A percentile compares a stretch with the other conserved stretches of the same genome.
phyloP scores from a whole-genome alignment of 2,888 invertebrate genomes.

The Trachelus iudaicus region DNA sequence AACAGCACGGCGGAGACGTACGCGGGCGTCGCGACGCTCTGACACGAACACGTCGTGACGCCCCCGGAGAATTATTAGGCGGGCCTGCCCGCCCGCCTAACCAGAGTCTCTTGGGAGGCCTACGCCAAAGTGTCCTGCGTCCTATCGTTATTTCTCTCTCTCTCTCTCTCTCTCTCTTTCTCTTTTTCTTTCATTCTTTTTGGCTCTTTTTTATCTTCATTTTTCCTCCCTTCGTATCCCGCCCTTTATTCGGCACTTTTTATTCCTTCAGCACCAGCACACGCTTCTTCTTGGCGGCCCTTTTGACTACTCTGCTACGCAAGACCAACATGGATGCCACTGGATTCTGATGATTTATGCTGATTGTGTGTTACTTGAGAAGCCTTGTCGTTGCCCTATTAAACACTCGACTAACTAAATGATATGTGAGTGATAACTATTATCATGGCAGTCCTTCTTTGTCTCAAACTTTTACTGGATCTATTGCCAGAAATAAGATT shows the following conservation, averaged over 20 bases:
- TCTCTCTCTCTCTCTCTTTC: background rate
- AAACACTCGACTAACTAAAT: background rate
- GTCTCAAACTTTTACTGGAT: background rate
- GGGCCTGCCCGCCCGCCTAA: slow-evolving; percentile 42
- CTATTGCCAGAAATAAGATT: background rate
- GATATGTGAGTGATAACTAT: background rate
- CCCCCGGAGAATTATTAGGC: slow-evolving; percentile 59
- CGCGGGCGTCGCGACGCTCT: slow-evolving; percentile 57
- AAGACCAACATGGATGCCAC: background rate
- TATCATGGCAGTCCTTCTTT: background rate
- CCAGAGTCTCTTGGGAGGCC: slow-evolving; percentile 22
- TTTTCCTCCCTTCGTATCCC: background rate
- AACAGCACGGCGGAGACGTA: slow-evolving; percentile 46
- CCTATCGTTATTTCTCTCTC: slow-evolving; percentile 10
- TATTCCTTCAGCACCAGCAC: background rate
- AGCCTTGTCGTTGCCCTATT: background rate
- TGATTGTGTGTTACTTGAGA: background rate
- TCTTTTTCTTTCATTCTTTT: background rate
- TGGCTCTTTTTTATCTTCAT: background rate
- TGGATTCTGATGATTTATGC: background rate
- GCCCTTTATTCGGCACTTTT: background rate
- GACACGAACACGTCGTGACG: slow-evolving; percentile 59
- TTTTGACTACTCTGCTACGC: background rate
- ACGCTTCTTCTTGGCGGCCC: background rate
- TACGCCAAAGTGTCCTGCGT: slow-evolving; percentile 23